phyloP scores from a whole-genome alignment of 2,888 invertebrate species.

The Scaptodrosophila latifasciaeformis region DNA sequence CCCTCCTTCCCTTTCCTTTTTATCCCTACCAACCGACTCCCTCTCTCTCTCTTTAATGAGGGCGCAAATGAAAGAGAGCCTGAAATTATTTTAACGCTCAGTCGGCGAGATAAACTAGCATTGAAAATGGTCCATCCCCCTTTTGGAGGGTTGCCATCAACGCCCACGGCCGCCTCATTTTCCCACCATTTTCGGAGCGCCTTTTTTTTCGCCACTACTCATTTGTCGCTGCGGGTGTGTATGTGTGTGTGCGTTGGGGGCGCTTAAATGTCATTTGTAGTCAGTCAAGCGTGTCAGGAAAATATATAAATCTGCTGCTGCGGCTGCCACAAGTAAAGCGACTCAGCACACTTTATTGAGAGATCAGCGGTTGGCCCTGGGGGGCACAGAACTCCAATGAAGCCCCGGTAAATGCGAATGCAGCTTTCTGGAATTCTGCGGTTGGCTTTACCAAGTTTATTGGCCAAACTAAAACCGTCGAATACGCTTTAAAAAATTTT shows the following conservation, averaged over 20 bases:
- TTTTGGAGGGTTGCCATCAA: background rate
- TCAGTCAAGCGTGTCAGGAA: constrained; percentile 48
- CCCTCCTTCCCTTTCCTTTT: too few relatives aligned
- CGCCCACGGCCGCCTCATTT: background rate
- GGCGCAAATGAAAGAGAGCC: constrained; percentile 22
- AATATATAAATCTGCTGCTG: constrained; percentile 49
- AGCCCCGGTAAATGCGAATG: too few relatives aligned
- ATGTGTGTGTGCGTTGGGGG: constrained; percentile 10
- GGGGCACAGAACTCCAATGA: too few relatives aligned
- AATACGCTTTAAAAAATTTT: constrained; percentile 6
- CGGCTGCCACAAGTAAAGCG: constrained; percentile 24
- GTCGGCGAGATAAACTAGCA: constrained; percentile 50
- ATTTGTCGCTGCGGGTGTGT: background rate
- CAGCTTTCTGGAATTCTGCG: too few relatives aligned
- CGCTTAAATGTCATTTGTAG: constrained; percentile 47
- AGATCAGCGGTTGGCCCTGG: too few relatives aligned
- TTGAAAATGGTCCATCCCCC: background rate
- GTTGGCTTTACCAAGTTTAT: constrained; percentile 26
- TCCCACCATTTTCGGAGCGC: background rate
- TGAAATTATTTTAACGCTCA: constrained; percentile 56
- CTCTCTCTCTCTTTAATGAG: too few relatives aligned
- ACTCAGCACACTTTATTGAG: background rate
- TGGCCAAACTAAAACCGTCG: constrained; percentile 34
- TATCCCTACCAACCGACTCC: too few relatives aligned
- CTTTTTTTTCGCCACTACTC: background rate